phyloP scores from a whole-genome alignment of 2,888 invertebrate genomes.

The Helicoverpa assulta region DNA sequence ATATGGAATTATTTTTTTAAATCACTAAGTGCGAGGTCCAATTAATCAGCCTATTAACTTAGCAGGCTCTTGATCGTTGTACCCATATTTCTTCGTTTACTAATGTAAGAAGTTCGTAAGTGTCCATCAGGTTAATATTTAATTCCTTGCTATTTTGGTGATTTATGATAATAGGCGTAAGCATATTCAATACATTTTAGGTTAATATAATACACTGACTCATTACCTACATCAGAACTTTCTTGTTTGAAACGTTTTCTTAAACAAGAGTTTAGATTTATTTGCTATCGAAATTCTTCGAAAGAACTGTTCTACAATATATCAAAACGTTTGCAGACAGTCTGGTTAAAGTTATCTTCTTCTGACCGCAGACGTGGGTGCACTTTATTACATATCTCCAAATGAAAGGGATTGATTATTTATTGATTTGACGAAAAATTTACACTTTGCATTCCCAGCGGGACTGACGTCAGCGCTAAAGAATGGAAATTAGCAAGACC shows the following conservation, averaged over 20 bases:
- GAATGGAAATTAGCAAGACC: constrained; percentile 48
- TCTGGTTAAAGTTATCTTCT: constrained; percentile 68
- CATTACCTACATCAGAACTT: constrained; percentile 23
- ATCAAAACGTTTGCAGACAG: constrained; percentile 62
- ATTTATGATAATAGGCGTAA: constrained; percentile 36
- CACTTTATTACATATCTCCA: constrained; percentile 69
- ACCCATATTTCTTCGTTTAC: not conserved
- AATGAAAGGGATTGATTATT: constrained; percentile 64
- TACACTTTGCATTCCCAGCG: constrained; percentile 42
- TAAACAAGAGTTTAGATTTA: constrained; percentile 46
- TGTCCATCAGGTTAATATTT: constrained; percentile 10
- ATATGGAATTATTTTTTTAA: constrained; percentile 18
- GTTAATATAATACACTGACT: constrained; percentile 37
- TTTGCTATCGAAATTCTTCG: constrained; percentile 45
- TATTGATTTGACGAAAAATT: constrained; percentile 63
- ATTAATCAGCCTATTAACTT: constrained; percentile 32
- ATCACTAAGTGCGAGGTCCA: not conserved
- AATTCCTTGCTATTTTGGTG: not conserved
- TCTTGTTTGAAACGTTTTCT: constrained; percentile 16
- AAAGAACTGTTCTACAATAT: constrained; percentile 59
- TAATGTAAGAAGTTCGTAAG: not conserved
- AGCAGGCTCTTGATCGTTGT: not conserved
- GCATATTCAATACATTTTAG: constrained; percentile 29
- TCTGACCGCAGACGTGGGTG: constrained; percentile 68
- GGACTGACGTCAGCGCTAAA: constrained; percentile 63